phyloP scores from a whole-genome alignment of 2,113 vertebrate species.

The Amphiprion ocellaris region DNA sequence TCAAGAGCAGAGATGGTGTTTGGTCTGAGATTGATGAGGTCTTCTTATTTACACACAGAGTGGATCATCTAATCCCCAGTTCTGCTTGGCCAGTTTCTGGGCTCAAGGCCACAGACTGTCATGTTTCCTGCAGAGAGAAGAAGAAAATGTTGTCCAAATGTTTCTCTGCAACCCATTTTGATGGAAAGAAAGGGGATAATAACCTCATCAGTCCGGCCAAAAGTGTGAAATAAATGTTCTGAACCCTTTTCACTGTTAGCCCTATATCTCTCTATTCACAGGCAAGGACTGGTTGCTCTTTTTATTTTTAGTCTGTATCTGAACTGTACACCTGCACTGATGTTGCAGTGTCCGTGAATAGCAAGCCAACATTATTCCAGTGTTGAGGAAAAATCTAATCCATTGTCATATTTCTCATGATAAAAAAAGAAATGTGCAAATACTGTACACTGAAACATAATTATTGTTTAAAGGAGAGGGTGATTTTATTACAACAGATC shows the following conservation, averaged over 20 bases:
- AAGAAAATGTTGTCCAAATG: slow-evolving; percentile 32
- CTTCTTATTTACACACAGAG: slow-evolving; percentile 52
- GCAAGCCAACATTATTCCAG: not conserved
- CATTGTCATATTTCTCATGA: not conserved
- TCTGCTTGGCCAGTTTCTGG: slow-evolving; percentile 41
- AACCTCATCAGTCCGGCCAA: not conserved
- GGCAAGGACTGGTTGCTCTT: not conserved
- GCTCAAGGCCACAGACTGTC: slow-evolving; percentile 46
- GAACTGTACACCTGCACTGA: not conserved
- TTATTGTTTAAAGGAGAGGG: too few species aligned
- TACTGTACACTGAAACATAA: too few species aligned
- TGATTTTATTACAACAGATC: too few species aligned
- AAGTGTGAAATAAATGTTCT: not conserved
- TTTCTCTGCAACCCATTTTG: slow-evolving; percentile 18
- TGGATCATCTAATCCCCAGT: slow-evolving; percentile 36
- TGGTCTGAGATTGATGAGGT: slow-evolving; percentile 25
- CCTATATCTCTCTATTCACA: not conserved
- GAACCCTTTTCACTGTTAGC: not conserved
- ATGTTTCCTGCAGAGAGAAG: slow-evolving; percentile 20
- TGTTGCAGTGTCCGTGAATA: not conserved
- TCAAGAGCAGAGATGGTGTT: slow-evolving; percentile 13
- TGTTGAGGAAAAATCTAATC: too few species aligned
- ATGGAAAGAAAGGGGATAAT: slow-evolving; percentile 26
- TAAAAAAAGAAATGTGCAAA: not conserved
- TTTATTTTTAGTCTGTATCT: not conserved